Base-by-base conservation (phyloP, 2,888 invertebrate species). In the Erynnis tages region DNA sequence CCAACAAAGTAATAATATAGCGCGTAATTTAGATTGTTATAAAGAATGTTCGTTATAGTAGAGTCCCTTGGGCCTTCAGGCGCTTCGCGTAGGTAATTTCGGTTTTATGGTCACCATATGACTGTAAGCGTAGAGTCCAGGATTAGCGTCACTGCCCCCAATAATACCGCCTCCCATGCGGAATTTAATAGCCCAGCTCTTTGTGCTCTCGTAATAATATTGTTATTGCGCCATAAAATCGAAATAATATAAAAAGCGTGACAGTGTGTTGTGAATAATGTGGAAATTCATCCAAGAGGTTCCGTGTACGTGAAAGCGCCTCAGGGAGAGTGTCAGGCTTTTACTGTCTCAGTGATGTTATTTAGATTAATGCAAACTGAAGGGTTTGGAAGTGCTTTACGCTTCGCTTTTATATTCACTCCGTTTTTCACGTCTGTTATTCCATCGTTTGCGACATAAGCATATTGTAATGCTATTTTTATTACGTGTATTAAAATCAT, bases 161-260 rank as follows among this genome's bases (percentile, higher is more conserved):
- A 23, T 35, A 17, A 35, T 17, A 27, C 27, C 25, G 27, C 25
- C 23, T 10, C 35, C 46, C 27, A 25, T 4, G 17, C 17, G 4
- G 46, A 35, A 34, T 27, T 46, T 46, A 46, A 35, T 46, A 46
- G 46, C 25, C 14, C 7, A 35, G 25, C 25, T 34, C 35, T 35
- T 46, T 46, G 46, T 46, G 46, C 27, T 35, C 27, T 17, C 37
- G 54, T 54, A 40, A 44, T 55, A 55, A 53, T 52, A 59, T 50
- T 52, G 53, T 57, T 54, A 59, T 56, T 43, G 50, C 50, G 41
- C 40, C 43, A 47, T 56, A 54, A 57, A 54, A 56, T 53, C 41
- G 50, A 47, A 49, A 52, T 44, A 54, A 55, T 54, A 53, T 53
- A 59, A 56, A 53, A 59, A 47, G 17, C 13, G n/a, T 19, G 37